These are phyloP conservation scores for Andrena marginata DNA, from an alignment of 2,888 invertebrate species.

Conservation along the genomic window DNA sequence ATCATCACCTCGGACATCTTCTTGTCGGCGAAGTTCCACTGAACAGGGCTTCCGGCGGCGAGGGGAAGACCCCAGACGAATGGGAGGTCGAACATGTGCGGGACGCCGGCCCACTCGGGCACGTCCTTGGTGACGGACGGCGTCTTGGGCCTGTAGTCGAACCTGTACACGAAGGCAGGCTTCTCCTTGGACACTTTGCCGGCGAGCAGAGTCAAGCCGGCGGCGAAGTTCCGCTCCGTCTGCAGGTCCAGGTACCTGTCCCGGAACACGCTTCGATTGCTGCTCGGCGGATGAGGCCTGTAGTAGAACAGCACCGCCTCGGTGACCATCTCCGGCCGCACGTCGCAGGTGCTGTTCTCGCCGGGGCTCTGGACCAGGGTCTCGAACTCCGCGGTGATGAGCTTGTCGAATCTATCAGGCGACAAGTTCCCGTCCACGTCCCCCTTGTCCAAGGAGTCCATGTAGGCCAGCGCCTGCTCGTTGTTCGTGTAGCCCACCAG, in stretches of 20 bases:
- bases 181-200: conserved; percentile 88
- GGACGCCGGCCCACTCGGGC: conserved; percentile 92
- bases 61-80: conserved; percentile 94
- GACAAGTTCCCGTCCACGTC: conserved; percentile 88
- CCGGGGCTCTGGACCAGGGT: conserved; percentile 69
- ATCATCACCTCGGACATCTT: conserved; percentile 92
- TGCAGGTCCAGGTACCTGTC: conserved; percentile 90
- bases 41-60: conserved; percentile 85
- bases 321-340: conserved; percentile 83
- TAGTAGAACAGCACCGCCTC: conserved; percentile 93
- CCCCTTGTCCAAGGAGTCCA: conserved; percentile 87
- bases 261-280: conserved; percentile 88
- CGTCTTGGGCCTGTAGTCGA: conserved; percentile 90
- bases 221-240: conserved; percentile 91
- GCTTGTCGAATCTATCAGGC: conserved; percentile 87
- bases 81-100: conserved; percentile 93
- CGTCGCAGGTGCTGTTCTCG: conserved; percentile 83
- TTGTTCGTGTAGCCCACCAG: conserved; percentile 93
- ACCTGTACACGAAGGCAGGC: conserved; percentile 87
- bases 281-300: conserved; percentile 88
- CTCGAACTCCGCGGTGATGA: conserved; percentile 87
- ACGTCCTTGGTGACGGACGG: conserved; percentile 88
- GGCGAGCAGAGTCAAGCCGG: conserved; percentile 90
- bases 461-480: conserved; percentile 90
- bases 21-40: conserved; percentile 92